Evolutionary conservation across 2,113 vertebrate genomes (phyloP).

Genomic region (Triplophysa tibetana): DNA sequence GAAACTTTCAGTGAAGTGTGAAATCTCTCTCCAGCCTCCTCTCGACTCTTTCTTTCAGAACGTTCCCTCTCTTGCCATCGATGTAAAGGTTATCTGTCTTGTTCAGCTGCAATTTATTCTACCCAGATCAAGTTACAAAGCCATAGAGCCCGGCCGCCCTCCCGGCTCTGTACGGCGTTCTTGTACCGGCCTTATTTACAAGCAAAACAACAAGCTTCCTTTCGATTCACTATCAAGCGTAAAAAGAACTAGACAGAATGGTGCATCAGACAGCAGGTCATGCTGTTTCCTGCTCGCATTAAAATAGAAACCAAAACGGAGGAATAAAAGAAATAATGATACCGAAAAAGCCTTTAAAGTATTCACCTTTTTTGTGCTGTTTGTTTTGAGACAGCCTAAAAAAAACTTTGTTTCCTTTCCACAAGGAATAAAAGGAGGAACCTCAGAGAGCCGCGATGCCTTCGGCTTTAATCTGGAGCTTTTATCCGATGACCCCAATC

Average conservation of each 20-base stretch:
- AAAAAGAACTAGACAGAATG: constrained; percentile 9
- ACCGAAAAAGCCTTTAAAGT: not conserved
- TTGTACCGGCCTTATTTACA: constrained; percentile 47
- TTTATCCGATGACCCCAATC: constrained; percentile 58
- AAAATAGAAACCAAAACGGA: not conserved
- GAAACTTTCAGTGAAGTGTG: constrained; percentile 25
- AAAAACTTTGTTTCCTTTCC: constrained; percentile 22
- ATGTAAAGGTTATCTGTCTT: constrained; percentile 50
- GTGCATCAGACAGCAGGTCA: not conserved
- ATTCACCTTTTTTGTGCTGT: not conserved
- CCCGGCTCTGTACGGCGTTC: constrained; percentile 11
- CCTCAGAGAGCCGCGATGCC: constrained; percentile 4
- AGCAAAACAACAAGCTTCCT: constrained; percentile 30
- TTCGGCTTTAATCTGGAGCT: constrained; percentile 37
- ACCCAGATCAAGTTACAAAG: constrained; percentile 46
- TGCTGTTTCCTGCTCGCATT: not conserved
- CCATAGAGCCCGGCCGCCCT: not conserved
- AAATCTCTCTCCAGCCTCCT: constrained; percentile 28
- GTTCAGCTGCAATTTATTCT: constrained; percentile 49
- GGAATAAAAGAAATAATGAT: constrained; percentile 4
- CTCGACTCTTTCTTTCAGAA: constrained; percentile 25
- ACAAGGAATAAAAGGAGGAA: constrained; percentile 3
- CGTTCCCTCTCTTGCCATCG: constrained; percentile 5
- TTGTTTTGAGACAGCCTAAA: constrained; percentile 24
- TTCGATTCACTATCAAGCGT: constrained; percentile 34